phyloP scores from a whole-genome alignment of 2,888 invertebrate species.

The Caenorhabditis japonica region DNA sequence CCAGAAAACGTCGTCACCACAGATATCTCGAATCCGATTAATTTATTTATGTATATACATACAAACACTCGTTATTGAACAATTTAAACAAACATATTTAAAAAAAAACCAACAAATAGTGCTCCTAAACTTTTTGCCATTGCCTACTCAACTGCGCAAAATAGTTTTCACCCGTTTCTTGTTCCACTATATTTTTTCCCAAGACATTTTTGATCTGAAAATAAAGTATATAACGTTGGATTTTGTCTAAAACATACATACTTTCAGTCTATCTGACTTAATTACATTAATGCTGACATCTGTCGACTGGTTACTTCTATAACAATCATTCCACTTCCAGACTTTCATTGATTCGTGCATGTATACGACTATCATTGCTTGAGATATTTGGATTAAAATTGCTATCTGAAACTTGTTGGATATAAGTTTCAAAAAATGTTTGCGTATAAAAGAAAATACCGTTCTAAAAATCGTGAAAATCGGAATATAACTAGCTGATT shows the following conservation, averaged over 20 bases:
- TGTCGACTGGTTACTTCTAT: conserved; percentile 29
- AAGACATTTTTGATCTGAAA: conserved; percentile 44
- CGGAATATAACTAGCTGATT: conserved; percentile 14
- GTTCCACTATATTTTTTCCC: conserved; percentile 41
- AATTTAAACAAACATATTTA: not conserved
- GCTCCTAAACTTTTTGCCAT: conserved; percentile 31
- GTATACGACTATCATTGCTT: conserved; percentile 44
- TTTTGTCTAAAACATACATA: not conserved
- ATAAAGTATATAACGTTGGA: not conserved
- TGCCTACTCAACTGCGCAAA: conserved; percentile 35
- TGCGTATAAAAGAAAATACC: not conserved
- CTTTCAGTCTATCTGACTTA: conserved; percentile 27
- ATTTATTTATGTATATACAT: conserved; percentile 21
- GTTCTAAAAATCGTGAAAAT: conserved; percentile 31
- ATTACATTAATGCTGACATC: conserved; percentile 16
- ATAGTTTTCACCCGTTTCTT: conserved; percentile 30
- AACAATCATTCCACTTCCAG: conserved; percentile 27
- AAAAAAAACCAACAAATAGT: not conserved
- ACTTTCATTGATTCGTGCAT: conserved; percentile 48
- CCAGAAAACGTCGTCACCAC: conserved; percentile 51
- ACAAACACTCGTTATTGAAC: not conserved
- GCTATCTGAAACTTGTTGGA: conserved; percentile 32
- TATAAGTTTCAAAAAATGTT: no score
- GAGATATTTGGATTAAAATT: conserved; percentile 44
- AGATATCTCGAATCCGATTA: conserved; percentile 4